Percentiles rank a stretch among this genome's conserved stretches.
phyloP scores from a whole-genome alignment of 2,888 invertebrate genomes.

The Meloe dianella region DNA sequence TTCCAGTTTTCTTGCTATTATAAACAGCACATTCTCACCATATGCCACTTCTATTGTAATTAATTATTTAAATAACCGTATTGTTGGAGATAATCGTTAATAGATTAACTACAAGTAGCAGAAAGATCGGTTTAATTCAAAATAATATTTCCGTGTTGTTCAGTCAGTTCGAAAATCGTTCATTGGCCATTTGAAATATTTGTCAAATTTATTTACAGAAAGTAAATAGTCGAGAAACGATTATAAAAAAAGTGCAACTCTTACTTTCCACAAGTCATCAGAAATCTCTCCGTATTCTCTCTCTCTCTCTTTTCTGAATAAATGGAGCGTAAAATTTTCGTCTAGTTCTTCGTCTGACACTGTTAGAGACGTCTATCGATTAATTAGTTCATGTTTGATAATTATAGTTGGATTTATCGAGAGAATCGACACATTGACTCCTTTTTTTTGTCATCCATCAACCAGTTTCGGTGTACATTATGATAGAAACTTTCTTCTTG shows the following conservation, averaged over 20 bases:
- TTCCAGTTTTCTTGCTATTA: background rate
- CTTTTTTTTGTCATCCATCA: background rate
- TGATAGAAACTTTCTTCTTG: background rate
- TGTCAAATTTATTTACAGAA: background rate
- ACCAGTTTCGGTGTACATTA: slow-evolving; percentile 5
- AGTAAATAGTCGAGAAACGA: background rate
- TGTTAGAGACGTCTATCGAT: background rate
- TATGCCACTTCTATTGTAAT: background rate
- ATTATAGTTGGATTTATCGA: background rate
- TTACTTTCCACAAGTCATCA: slow-evolving; percentile 8
- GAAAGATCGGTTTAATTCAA: background rate
- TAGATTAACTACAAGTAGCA: background rate
- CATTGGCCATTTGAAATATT: too few species aligned
- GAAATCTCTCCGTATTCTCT: background rate
- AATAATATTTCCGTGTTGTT: too few species aligned
- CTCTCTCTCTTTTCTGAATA: background rate
- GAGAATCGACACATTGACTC: background rate
- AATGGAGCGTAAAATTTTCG: background rate
- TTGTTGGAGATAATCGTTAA: background rate
- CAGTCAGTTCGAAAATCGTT: too few species aligned
- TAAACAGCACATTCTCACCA: background rate
- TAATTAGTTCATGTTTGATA: background rate
- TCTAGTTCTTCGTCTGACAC: background rate
- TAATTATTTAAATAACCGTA: background rate
- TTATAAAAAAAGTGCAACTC: background rate